These are phyloP conservation scores for Epicampocera succincta DNA, from an alignment of 2,888 invertebrate genomes.

Conservation along the genomic window DNA sequence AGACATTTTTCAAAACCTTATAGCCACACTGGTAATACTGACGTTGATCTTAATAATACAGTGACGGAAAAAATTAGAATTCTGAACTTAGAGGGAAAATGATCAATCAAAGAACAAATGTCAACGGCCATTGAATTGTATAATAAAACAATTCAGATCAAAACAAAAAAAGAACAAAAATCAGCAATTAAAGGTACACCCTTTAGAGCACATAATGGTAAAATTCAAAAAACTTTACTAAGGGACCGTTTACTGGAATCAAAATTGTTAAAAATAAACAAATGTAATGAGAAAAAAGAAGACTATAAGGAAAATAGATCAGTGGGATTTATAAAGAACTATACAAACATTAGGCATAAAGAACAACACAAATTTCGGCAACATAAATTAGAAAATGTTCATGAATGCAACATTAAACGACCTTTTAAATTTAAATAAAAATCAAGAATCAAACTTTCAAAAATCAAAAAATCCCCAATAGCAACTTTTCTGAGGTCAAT, in stretches of 20 bases:
- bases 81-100: not conserved
- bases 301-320: conserved; percentile 5
- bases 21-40: too few relatives aligned
- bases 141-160: conserved; percentile 4
- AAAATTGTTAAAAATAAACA: not conserved
- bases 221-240: not conserved
- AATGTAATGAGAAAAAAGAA: not conserved
- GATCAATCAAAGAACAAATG: conserved; percentile 5
- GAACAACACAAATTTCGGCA: conserved; percentile 4
- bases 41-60: conserved; percentile 13
- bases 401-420: not conserved
- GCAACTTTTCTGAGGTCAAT: too few relatives aligned
- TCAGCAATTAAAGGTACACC: conserved; percentile 7
- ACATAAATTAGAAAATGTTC: not conserved
- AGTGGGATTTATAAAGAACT: conserved; percentile 8
- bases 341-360: conserved; percentile 21
- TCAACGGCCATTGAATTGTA: conserved; percentile 12
- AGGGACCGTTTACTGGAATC: not conserved
- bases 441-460: too few relatives aligned
- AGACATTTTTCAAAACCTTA: too few relatives aligned
- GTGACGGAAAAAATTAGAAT: conserved; percentile 12
- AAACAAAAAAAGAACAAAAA: too few relatives aligned
- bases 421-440: not conserved
- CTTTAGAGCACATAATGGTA: not conserved
- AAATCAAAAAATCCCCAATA: too few relatives aligned